Evolutionary conservation across 2,113 vertebrate species (phyloP).

Genomic region (Formicarius rufipectus): DNA sequence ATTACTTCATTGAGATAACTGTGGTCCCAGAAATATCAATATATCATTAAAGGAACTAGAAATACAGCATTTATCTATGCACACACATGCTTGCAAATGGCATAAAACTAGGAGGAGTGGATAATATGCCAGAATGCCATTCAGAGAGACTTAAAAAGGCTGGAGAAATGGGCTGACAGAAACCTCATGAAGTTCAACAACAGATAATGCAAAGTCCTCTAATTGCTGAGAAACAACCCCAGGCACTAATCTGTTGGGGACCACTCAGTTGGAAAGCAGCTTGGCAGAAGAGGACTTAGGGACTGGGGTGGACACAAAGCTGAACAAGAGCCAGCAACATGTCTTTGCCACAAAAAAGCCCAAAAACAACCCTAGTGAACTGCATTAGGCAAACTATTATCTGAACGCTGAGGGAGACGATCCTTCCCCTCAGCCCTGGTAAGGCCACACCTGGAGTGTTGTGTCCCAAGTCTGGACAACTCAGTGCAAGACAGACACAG

Average conservation of each 20-base stretch:
- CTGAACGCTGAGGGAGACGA: not conserved
- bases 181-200: not conserved
- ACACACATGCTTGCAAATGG: not conserved
- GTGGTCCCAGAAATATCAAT: not conserved
- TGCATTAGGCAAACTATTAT: not conserved
- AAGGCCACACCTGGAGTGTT: not conserved
- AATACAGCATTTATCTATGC: not conserved
- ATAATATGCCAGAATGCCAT: not conserved
- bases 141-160: not conserved
- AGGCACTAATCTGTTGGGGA: not conserved
- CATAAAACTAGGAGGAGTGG: not conserved
- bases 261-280: not conserved
- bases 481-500: not conserved
- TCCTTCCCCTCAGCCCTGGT: not conserved
- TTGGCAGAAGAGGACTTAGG: not conserved
- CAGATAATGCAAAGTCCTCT: not conserved
- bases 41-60: not conserved
- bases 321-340: not conserved
- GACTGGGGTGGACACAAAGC: not conserved
- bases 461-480: not conserved
- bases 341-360: not conserved
- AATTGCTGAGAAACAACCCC: rapidly evolving
- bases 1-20: not conserved
- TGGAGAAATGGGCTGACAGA: not conserved
- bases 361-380: no score